Conservation (phyloP, 64 coral and sea anemone species). For the Stichodactyla mertensii region DNA sequence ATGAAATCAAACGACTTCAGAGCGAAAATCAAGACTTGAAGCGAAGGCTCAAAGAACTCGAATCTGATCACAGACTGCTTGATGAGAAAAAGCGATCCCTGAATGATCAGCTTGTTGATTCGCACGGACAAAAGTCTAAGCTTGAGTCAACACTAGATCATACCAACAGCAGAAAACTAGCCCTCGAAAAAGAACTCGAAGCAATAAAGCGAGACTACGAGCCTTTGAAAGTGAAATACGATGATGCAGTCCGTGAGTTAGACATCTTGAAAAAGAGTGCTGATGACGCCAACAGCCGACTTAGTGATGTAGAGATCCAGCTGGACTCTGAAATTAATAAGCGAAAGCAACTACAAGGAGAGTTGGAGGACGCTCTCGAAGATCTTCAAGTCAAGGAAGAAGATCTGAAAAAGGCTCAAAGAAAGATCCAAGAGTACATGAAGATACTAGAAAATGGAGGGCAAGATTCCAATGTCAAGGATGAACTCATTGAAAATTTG, state of each 20-base stretch:
- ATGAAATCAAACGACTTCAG: slow-evolving; percentile 54
- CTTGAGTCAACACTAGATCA: slow-evolving; percentile 56
- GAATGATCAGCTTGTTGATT: slow-evolving; percentile 56
- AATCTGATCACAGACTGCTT: slow-evolving; percentile 54
- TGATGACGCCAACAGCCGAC: slow-evolving; percentile 47
- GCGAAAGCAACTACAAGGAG: slow-evolving; percentile 38
- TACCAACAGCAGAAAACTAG: slow-evolving; percentile 49
- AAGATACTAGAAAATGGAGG: slow-evolving; percentile 59
- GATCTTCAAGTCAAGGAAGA: slow-evolving; percentile 69
- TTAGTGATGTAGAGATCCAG: slow-evolving; percentile 54
- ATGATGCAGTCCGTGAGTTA: slow-evolving; percentile 50
- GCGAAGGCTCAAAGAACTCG: slow-evolving; percentile 34
- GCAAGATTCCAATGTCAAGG: slow-evolving; percentile 41
- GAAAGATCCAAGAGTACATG: slow-evolving; percentile 68
- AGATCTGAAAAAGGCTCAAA: slow-evolving; percentile 62
- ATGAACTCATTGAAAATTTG: slow-evolving; percentile 50
- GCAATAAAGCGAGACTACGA: slow-evolving; percentile 50
- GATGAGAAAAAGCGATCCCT: slow-evolving; percentile 49
- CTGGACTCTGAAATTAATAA: slow-evolving; percentile 24
- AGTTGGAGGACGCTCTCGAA: slow-evolving; percentile 34
- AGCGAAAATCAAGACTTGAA: slow-evolving; percentile 61
- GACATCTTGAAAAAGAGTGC: slow-evolving; percentile 46
- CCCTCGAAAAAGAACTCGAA: slow-evolving; percentile 68
- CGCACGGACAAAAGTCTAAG: slow-evolving; percentile 53
- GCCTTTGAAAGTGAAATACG: slow-evolving; percentile 49